phyloP scores from a whole-genome alignment of 37 sponge, comb jelly and placozoan genomes.

The Trichoplax adhaerens region DNA sequence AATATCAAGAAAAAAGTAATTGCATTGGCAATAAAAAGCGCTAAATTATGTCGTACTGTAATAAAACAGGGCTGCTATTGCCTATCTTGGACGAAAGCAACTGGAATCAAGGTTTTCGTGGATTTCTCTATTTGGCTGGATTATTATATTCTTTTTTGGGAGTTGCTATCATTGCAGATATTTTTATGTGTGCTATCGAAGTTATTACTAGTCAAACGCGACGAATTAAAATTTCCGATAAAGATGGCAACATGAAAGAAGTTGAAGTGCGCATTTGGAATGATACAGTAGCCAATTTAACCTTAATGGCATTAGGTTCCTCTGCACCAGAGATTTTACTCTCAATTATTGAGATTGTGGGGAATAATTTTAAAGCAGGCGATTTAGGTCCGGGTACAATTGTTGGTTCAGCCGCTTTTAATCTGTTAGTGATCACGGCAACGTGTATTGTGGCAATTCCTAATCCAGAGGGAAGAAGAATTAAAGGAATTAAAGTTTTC shows the following conservation, averaged over 20 bases:
- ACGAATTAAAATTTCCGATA: constrained; percentile 9
- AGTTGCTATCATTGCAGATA: constrained; percentile 18
- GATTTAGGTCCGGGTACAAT: constrained; percentile 20
- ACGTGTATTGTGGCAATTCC: constrained; percentile 15
- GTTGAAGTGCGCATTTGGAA: constrained; percentile 19
- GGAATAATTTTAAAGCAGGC: constrained; percentile 12
- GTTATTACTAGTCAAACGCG: constrained; percentile 18
- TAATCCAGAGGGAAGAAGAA: constrained; percentile 7
- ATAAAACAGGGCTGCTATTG: no score
- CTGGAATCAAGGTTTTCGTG: constrained; percentile 14
- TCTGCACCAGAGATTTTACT: constrained; percentile 22
- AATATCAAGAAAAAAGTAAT: no score
- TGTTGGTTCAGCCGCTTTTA: constrained; percentile 18
- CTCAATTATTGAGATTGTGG: constrained; percentile 16
- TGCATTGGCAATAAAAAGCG: no score
- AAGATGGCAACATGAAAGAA: constrained; percentile 7
- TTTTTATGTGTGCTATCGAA: constrained; percentile 19
- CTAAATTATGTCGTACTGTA: no score
- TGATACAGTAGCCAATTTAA: constrained; percentile 17
- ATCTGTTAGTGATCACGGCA: constrained; percentile 22
- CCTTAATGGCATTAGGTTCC: constrained; percentile 19
- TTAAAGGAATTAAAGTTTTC: constrained; percentile 22
- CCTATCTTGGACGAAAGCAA: not conserved
- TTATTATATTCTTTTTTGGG: constrained; percentile 13
- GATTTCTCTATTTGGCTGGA: constrained; percentile 10